A percentile compares a stretch with the other conserved stretches of the same genome.
These are phyloP conservation scores for Cephus pulcher DNA, from an alignment of 2,888 invertebrate species.

Conservation along the genomic window DNA sequence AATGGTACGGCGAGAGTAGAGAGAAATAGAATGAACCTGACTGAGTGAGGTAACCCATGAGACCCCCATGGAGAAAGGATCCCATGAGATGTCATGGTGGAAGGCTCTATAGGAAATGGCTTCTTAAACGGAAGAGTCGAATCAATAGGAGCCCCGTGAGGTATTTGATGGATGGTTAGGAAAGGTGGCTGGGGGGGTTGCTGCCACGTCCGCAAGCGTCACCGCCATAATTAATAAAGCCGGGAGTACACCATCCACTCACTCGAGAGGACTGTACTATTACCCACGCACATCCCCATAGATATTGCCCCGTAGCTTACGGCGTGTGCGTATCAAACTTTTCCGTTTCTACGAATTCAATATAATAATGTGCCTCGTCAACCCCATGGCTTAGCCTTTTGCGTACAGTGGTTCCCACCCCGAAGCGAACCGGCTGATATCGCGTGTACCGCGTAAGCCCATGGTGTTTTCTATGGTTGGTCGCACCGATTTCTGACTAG, in stretches of 20 bases:
- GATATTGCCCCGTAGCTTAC: neutral
- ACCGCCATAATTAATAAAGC: conserved; percentile 49
- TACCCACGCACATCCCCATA: neutral
- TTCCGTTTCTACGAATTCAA: conserved; percentile 55
- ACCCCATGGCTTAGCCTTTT: conserved; percentile 39
- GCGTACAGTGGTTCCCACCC: conserved; percentile 39
- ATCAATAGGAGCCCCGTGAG: conserved; percentile 31
- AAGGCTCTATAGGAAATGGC: conserved; percentile 16
- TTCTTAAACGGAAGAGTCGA: conserved; percentile 23
- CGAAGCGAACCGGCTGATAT: neutral
- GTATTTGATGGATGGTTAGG: conserved; percentile 22
- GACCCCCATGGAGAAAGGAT: neutral
- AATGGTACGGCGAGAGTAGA: neutral
- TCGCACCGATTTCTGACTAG: conserved; percentile 8
- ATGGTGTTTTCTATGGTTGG: neutral
- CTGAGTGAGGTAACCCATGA: neutral
- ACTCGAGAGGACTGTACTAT: neutral
- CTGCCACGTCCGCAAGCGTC: conserved; percentile 17
- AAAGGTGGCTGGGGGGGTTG: conserved; percentile 28
- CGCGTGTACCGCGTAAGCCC: neutral
- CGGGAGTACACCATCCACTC: conserved; percentile 12
- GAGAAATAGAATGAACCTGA: neutral
- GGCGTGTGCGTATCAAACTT: conserved; percentile 30
- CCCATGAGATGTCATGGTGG: neutral
- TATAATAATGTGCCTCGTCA: conserved; percentile 49